A percentile compares a stretch with the other conserved stretches of the same genome.
phyloP scores from a whole-genome alignment of 1,140 invertebrate genomes.

The Trichonephila clavata region DNA sequence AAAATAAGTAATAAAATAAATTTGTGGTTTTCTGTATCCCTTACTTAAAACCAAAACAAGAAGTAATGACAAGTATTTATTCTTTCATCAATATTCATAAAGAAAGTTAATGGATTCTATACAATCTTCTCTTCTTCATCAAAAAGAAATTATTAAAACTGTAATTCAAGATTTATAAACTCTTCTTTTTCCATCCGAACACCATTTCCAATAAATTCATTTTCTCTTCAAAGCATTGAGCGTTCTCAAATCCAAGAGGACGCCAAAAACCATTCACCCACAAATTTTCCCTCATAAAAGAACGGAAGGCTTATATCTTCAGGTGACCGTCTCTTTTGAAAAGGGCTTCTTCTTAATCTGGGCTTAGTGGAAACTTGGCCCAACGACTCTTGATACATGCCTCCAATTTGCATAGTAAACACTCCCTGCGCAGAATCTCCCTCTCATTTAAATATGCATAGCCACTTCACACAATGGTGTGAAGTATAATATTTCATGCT shows the following conservation, averaged over 20 bases:
- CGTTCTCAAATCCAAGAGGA: neutral
- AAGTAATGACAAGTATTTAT: too few species aligned
- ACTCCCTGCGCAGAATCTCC: constrained; percentile 1
- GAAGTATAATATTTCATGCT: constrained; percentile 63
- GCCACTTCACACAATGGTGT: constrained; percentile 16
- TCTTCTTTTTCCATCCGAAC: too few species aligned
- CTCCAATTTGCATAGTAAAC: constrained; percentile 68
- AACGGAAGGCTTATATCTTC: too few species aligned
- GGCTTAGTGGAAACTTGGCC: constrained; percentile 45
- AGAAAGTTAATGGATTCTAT: too few species aligned
- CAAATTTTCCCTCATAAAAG: constrained; percentile 3
- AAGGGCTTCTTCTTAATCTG: neutral
- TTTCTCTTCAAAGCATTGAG: neutral
- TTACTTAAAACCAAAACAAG: too few species aligned
- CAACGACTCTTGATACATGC: neutral
- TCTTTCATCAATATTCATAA: too few species aligned
- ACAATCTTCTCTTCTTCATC: too few species aligned
- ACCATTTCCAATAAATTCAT: neutral
- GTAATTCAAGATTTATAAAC: too few species aligned
- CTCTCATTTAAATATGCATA: constrained; percentile 54
- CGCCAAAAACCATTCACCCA: neutral
- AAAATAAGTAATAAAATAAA: too few species aligned
- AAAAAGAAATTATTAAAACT: too few species aligned
- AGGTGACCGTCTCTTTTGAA: constrained; percentile 33
- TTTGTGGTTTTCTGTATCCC: too few species aligned